Conservation (phyloP, 2,888 invertebrate genomes). For the Crossocerus cetratus region DNA sequence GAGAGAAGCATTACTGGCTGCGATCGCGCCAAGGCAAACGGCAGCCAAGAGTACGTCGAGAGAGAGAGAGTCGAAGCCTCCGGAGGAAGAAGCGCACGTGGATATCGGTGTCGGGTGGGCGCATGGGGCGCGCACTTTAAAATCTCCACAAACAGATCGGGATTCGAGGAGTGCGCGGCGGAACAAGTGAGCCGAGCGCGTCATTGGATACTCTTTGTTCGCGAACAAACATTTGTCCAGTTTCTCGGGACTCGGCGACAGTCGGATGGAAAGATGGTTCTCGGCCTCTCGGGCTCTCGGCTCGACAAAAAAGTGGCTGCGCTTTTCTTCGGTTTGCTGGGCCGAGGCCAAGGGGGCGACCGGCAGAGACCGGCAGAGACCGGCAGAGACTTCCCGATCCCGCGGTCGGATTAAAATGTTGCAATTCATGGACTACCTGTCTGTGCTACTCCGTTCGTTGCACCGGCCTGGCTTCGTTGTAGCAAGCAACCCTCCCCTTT, state of each 20-base stretch:
- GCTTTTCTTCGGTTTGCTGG: conserved; percentile 15
- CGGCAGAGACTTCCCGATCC: conserved; percentile 63
- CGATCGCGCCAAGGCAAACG: background rate
- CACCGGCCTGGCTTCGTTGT: conserved; percentile 31
- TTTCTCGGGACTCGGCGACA: conserved; percentile 45
- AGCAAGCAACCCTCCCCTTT: conserved; percentile 33
- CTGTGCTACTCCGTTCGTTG: conserved; percentile 47
- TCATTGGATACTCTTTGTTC: conserved; percentile 67
- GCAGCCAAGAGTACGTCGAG: conserved; percentile 1
- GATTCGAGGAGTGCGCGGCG: conserved; percentile 54
- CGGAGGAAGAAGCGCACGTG: conserved; percentile 20
- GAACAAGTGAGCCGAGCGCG: conserved; percentile 57
- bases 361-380: too few species aligned
- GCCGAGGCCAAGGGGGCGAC: conserved; percentile 35
- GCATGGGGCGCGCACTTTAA: conserved; percentile 45
- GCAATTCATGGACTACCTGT: conserved; percentile 77
- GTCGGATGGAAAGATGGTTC: conserved; percentile 42
- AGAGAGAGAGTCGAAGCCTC: background rate
- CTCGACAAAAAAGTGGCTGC: conserved; percentile 17
- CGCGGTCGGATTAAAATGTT: conserved; percentile 71
- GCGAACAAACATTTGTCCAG: conserved; percentile 69
- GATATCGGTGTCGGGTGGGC: conserved; percentile 49
- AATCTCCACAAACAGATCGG: conserved; percentile 69
- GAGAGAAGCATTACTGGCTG: too few species aligned
- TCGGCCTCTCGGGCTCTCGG: too few species aligned